These are phyloP conservation scores for Aldabrachelys gigantea DNA, from an alignment of 2,113 vertebrate genomes.

Conservation along the genomic window DNA sequence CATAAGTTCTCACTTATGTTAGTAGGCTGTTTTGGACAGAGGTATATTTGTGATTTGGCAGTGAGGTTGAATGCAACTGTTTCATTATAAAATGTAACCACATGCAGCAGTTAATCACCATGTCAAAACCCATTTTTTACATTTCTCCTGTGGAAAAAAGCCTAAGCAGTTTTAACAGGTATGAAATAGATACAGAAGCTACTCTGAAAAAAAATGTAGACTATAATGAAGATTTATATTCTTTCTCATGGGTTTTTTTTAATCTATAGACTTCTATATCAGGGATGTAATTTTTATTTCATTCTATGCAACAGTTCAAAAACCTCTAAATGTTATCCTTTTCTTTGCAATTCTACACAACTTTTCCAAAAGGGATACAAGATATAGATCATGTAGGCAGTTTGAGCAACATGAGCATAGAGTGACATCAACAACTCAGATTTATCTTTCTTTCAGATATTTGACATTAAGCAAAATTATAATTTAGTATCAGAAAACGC, in stretches of 20 bases:
- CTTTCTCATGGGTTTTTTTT: not conserved
- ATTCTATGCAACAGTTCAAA: not conserved
- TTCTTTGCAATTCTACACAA: not conserved
- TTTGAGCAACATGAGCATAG: not conserved
- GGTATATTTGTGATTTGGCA: not conserved
- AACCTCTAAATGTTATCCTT: not conserved
- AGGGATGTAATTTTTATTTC: not conserved
- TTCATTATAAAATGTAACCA: accelerated
- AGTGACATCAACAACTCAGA: not conserved
- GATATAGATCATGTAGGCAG: not conserved
- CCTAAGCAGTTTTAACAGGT: not conserved
- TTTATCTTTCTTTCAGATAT: not conserved
- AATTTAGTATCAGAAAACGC: not conserved
- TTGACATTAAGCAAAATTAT: not conserved
- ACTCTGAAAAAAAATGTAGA: not conserved
- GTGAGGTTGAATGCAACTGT: not conserved
- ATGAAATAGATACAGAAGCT: not conserved
- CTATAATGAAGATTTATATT: not conserved
- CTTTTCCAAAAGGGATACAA: not conserved
- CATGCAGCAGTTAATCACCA: not conserved
- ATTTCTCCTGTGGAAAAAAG: not conserved
- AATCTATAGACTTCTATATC: not conserved
- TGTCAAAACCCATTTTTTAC: not conserved
- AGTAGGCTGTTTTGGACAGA: accelerated
- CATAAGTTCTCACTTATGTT: not conserved